Conservation (phyloP, 1,140 invertebrate genomes). For the Drosophila nasuta region DNA sequence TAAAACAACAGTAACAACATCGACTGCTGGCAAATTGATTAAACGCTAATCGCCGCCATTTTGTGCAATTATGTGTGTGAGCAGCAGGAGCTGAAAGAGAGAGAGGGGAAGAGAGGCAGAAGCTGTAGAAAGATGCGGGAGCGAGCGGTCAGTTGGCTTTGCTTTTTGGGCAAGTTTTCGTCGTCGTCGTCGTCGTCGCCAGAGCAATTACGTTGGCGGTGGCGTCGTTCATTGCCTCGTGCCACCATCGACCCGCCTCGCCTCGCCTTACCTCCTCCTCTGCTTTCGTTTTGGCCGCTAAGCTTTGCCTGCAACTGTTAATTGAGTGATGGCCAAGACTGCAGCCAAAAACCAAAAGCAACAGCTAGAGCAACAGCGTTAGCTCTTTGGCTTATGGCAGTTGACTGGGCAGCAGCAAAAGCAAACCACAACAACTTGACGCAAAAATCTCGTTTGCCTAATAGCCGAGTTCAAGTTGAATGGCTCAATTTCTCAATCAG, state of each 20-base stretch:
- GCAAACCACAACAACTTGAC: neutral
- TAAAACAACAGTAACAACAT: conserved; percentile 33
- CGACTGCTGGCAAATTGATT: conserved; percentile 70
- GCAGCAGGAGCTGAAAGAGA: neutral
- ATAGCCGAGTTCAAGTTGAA: conserved; percentile 83
- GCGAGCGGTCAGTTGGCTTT: conserved; percentile 39
- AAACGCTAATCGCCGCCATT: conserved; percentile 77
- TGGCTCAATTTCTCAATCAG: conserved; percentile 77
- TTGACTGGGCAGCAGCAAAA: conserved; percentile 16
- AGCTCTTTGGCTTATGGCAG: conserved; percentile 8
- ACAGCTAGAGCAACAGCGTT: conserved; percentile 8
- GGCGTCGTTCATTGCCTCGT: conserved; percentile 73
- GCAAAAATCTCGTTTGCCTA: conserved; percentile 79
- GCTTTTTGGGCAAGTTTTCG: conserved; percentile 54
- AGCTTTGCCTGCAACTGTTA: conserved; percentile 65
- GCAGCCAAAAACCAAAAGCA: conserved; percentile 14
- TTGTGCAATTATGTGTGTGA: conserved; percentile 60
- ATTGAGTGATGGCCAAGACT: conserved; percentile 56
- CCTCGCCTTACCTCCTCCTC: neutral
- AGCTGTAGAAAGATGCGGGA: neutral
- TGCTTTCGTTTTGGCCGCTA: conserved; percentile 14
- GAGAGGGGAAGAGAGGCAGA: neutral
- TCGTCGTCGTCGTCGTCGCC: conserved; percentile 23
- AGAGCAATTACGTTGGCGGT: conserved; percentile 61
- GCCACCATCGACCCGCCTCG: conserved; percentile 2